Conservation (phyloP, 1,140 invertebrate genomes). For the Platorchestia sp. region DNA sequence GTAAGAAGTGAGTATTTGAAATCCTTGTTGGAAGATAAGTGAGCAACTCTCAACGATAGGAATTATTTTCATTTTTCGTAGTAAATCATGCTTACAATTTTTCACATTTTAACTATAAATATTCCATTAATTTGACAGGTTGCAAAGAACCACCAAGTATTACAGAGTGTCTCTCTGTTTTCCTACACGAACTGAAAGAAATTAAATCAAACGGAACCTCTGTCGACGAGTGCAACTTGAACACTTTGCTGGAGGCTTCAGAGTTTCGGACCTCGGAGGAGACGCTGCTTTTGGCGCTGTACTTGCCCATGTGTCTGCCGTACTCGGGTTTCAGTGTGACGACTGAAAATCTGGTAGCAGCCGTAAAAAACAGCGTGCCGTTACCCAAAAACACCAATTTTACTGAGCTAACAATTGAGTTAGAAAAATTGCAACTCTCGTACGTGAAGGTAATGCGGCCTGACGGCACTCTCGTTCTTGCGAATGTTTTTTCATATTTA, state of each 20-base stretch:
- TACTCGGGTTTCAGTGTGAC: neutral
- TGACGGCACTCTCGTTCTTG: neutral
- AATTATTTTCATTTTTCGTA: no score
- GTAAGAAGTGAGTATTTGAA: no score
- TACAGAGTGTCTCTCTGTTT: neutral
- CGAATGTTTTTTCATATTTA: neutral
- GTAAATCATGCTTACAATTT: neutral
- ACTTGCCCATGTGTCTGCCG: neutral
- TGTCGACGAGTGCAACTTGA: neutral
- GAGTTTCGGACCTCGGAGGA: neutral
- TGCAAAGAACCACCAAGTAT: neutral
- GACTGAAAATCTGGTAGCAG: neutral
- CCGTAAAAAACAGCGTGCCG: neutral
- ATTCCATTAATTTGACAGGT: neutral
- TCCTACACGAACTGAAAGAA: neutral
- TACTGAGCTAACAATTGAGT: neutral
- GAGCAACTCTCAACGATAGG: no score
- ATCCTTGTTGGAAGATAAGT: no score
- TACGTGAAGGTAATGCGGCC: neutral
- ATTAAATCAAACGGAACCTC: neutral
- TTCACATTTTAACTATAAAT: neutral
- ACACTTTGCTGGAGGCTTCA: neutral
- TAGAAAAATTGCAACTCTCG: neutral
- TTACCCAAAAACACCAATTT: neutral
- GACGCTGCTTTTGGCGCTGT: neutral